A percentile compares a stretch with the other conserved stretches of the same genome.
These are phyloP conservation scores for Aphelocoma californica DNA, from an alignment of 2,797 vertebrate species.

Conservation along the genomic window DNA sequence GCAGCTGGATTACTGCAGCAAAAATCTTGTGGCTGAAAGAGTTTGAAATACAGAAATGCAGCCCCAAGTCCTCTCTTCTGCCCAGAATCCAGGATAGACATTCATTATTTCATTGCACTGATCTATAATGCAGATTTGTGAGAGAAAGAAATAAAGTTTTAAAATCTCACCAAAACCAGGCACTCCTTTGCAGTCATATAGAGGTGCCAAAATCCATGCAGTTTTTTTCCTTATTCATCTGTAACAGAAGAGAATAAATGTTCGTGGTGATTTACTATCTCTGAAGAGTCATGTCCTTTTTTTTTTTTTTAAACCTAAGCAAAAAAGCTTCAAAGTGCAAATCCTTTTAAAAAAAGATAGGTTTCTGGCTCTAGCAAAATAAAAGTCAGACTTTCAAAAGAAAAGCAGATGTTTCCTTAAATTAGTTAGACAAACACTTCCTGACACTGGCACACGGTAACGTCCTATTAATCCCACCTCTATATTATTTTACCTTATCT, in stretches of 20 bases:
- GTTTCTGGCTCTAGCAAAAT: not conserved
- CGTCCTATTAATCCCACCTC: not conserved
- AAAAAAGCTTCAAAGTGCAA: slow-evolving; percentile 9
- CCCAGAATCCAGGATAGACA: not conserved
- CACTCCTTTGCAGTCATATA: not conserved
- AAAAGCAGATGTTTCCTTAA: slow-evolving; percentile 24
- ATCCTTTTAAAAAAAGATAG: not conserved
- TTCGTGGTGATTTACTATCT: not conserved
- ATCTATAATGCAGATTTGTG: not conserved
- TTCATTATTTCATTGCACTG: not conserved
- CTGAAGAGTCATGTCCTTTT: slow-evolving; percentile 12
- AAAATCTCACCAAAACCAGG: not conserved
- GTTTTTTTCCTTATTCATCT: not conserved
- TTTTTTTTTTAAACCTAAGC: slow-evolving; percentile 29
- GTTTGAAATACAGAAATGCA: not conserved
- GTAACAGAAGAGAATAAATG: not conserved
- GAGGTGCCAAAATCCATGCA: not conserved
- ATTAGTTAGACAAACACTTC: not conserved
- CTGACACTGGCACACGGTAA: not conserved
- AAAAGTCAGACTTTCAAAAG: slow-evolving; percentile 31
- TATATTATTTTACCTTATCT: slow-evolving; percentile 14
- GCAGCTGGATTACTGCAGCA: not conserved
- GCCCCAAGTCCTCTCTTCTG: not conserved
- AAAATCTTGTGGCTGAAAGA: not conserved
- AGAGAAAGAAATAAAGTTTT: not conserved